These are phyloP conservation scores for Dynastes tityus DNA, from an alignment of 2,888 invertebrate species.

Conservation along the genomic window DNA sequence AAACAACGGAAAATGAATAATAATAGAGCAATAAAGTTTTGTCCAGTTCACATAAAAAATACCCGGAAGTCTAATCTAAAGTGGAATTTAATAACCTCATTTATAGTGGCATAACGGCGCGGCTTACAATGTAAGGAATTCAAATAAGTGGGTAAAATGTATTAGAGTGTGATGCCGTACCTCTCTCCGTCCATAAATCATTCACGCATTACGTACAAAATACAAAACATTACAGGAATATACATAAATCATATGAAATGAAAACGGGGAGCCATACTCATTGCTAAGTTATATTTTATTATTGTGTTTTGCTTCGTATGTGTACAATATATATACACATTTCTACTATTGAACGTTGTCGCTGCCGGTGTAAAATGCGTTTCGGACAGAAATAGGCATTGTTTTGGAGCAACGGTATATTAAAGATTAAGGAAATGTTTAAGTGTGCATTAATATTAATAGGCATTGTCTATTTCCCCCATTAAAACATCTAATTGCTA, in stretches of 20 bases:
- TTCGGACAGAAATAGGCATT: conserved; percentile 3
- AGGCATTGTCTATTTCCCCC: conserved; percentile 12
- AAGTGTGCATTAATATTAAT: conserved; percentile 28
- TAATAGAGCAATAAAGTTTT: conserved; percentile 46
- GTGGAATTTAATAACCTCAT: conserved; percentile 46
- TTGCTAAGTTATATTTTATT: background rate
- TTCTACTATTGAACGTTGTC: background rate
- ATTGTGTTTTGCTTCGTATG: background rate
- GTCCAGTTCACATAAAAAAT: conserved; percentile 47
- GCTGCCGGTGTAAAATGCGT: conserved; percentile 10
- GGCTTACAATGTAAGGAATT: conserved; percentile 44
- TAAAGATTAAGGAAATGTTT: conserved; percentile 13
- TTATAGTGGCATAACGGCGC: conserved; percentile 41
- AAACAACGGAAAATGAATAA: conserved; percentile 41
- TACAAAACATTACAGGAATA: conserved; percentile 42
- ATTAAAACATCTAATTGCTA: conserved; percentile 17
- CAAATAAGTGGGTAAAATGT: conserved; percentile 46
- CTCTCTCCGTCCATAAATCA: conserved; percentile 36
- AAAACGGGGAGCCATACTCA: conserved; percentile 30
- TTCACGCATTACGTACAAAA: conserved; percentile 42
- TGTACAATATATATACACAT: background rate
- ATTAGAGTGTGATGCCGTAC: conserved; percentile 41
- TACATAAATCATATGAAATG: conserved; percentile 44
- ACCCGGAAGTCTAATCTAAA: conserved; percentile 46
- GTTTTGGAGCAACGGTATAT: conserved; percentile 14